phyloP scores from a whole-genome alignment of 2,113 vertebrate genomes.

The Lathamus discolor region DNA sequence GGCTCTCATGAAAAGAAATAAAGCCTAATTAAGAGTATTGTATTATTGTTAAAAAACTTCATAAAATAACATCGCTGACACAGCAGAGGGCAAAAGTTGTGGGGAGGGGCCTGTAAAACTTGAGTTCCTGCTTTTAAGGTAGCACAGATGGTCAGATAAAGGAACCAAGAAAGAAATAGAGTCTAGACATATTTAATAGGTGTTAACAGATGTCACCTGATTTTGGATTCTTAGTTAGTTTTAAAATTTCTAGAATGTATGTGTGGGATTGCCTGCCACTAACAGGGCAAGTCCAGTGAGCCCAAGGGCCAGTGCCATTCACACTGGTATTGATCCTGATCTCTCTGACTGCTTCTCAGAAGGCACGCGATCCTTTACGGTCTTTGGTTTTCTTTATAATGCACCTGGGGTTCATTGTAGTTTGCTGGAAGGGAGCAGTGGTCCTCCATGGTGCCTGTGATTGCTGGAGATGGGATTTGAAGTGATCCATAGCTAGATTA shows the following conservation, averaged over 20 bases:
- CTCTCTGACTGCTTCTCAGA: not conserved
- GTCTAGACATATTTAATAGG: not conserved
- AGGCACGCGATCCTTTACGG: not conserved
- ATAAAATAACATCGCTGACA: not conserved
- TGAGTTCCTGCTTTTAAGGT: conserved; percentile 15
- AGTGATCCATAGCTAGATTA: not conserved
- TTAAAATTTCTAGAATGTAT: not conserved
- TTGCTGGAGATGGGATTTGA: not conserved
- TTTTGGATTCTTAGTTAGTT: not conserved
- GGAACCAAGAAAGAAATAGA: conserved; percentile 23
- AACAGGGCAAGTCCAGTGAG: not conserved
- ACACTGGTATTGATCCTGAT: not conserved
- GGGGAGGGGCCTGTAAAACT: not conserved
- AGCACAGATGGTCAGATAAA: conserved; percentile 20
- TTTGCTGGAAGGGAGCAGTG: not conserved
- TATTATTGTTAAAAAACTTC: not conserved
- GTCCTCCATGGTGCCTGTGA: not conserved
- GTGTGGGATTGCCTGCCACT: not conserved
- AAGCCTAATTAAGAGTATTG: not conserved
- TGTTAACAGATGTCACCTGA: not conserved
- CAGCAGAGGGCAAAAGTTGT: not conserved
- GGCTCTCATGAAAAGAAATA: not conserved
- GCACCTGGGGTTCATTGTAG: not conserved
- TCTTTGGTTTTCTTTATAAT: not conserved
- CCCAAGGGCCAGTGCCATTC: not conserved